Conservation (phyloP, 2,888 invertebrate species). For the Rhingia campestris region DNA sequence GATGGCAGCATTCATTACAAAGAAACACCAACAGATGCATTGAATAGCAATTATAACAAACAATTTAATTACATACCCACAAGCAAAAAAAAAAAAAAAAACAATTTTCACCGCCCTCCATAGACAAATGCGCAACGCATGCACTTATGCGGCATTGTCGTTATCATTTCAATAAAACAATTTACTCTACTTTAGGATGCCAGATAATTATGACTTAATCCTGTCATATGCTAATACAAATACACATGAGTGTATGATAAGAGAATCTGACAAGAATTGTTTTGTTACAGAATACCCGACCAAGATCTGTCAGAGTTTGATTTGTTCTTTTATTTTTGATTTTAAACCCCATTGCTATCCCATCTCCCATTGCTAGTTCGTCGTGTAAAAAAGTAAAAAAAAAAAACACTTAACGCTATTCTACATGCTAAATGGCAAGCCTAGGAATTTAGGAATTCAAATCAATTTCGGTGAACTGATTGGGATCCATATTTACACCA, state of each 20-base stretch:
- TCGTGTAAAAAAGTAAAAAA: neutral
- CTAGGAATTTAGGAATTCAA: slow-evolving; percentile 77
- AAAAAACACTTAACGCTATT: slow-evolving; percentile 18
- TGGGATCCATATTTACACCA: slow-evolving; percentile 61
- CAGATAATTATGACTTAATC: slow-evolving; percentile 8
- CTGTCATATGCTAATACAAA: slow-evolving; percentile 1
- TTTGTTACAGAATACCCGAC: too few relatives aligned
- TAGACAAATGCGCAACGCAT: neutral
- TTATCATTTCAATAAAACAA: slow-evolving; percentile 51
- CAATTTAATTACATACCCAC: too few relatives aligned
- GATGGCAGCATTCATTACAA: too few relatives aligned
- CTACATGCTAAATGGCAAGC: slow-evolving; percentile 12
- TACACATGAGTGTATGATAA: slow-evolving; percentile 24
- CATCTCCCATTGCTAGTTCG: slow-evolving; percentile 24
- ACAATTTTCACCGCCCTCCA: too few relatives aligned
- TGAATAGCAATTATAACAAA: too few relatives aligned
- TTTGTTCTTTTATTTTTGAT: slow-evolving; percentile 17
- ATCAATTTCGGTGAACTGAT: slow-evolving; percentile 77
- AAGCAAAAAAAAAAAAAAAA: too few relatives aligned
- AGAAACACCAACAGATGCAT: too few relatives aligned
- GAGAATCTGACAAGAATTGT: neutral
- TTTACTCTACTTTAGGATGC: slow-evolving; percentile 9
- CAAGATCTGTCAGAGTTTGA: neutral
- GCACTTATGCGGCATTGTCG: slow-evolving; percentile 1
- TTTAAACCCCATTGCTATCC: slow-evolving; percentile 1